Percentiles rank a stretch among this genome's conserved stretches.
Evolutionary conservation across 2,888 invertebrate species (phyloP).

Genomic region (Pseudeuparius sepicola): DNA sequence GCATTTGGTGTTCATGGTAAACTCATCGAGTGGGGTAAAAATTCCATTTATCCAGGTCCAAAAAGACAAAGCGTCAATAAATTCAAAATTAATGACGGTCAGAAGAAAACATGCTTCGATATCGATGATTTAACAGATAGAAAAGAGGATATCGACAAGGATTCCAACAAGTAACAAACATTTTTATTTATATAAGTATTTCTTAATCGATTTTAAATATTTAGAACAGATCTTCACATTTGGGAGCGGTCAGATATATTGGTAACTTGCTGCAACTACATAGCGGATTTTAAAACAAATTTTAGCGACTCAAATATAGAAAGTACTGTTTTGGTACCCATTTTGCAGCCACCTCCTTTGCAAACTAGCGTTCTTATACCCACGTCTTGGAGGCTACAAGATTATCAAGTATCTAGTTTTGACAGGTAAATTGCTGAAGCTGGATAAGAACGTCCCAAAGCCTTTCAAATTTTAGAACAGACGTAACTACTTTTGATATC

Average conservation of each 20-base stretch:
- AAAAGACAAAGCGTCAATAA: constrained; percentile 22
- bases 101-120: constrained; percentile 20
- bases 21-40: constrained; percentile 47
- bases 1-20: constrained; percentile 47
- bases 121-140: constrained; percentile 21
- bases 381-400: constrained; percentile 32
- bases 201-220: no score
- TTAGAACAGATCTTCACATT: constrained; percentile 18
- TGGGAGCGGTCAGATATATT: constrained; percentile 41
- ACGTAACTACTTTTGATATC: constrained; percentile 16
- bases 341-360: constrained; percentile 35
- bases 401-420: constrained; percentile 6
- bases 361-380: constrained; percentile 38
- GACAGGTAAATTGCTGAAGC: constrained; percentile 11
- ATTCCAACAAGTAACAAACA: constrained; percentile 5
- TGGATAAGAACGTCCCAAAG: constrained; percentile 16
- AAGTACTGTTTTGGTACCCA: constrained; percentile 25
- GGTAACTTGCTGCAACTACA: constrained; percentile 47
- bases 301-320: constrained; percentile 27
- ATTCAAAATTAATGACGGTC: not conserved
- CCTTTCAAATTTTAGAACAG: no score
- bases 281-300: constrained; percentile 38
- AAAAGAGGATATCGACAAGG: constrained; percentile 9
- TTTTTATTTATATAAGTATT: constrained; percentile 3
- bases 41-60: constrained; percentile 47